Evolutionary conservation across 2,888 invertebrate genomes (phyloP).

Genomic region (Drosophila greeni): DNA sequence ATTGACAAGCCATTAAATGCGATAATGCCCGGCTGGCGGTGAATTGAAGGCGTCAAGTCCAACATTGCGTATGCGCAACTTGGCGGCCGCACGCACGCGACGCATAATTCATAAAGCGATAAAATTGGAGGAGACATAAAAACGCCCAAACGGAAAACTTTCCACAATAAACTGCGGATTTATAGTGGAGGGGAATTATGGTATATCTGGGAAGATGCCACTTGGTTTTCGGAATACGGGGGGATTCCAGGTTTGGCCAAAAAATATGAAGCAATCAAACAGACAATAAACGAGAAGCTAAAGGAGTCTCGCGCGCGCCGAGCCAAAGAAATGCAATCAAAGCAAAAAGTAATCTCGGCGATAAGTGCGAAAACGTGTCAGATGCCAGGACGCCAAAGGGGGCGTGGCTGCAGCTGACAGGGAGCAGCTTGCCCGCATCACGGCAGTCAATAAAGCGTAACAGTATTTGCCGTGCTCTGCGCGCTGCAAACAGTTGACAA

Average conservation of each 20-base stretch:
- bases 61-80: constrained; percentile 64
- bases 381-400: constrained; percentile 28
- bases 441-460: constrained; percentile 54
- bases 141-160: constrained; percentile 49
- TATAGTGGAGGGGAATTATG: constrained; percentile 13
- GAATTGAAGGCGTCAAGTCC: constrained; percentile 11
- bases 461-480: constrained; percentile 33
- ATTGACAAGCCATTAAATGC: constrained; percentile 56
- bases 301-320: constrained; percentile 28
- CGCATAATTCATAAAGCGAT: constrained; percentile 69
- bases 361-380: constrained; percentile 74
- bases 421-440: constrained; percentile 34
- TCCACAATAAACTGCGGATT: constrained; percentile 56
- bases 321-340: constrained; percentile 65
- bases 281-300: constrained; percentile 62
- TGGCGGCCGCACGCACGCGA: constrained; percentile 56
- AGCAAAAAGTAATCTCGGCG: constrained; percentile 70
- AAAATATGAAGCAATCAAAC: constrained; percentile 71
- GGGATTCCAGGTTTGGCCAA: constrained; percentile 29
- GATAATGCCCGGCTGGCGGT: constrained; percentile 37
- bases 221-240: constrained; percentile 1
- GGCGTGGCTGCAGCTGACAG: constrained; percentile 42
- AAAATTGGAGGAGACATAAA: constrained; percentile 61
- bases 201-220: constrained; percentile 6
- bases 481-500: constrained; percentile 57